phyloP scores from a whole-genome alignment of 2,113 vertebrate species.

The Chinchilla lanigera region DNA sequence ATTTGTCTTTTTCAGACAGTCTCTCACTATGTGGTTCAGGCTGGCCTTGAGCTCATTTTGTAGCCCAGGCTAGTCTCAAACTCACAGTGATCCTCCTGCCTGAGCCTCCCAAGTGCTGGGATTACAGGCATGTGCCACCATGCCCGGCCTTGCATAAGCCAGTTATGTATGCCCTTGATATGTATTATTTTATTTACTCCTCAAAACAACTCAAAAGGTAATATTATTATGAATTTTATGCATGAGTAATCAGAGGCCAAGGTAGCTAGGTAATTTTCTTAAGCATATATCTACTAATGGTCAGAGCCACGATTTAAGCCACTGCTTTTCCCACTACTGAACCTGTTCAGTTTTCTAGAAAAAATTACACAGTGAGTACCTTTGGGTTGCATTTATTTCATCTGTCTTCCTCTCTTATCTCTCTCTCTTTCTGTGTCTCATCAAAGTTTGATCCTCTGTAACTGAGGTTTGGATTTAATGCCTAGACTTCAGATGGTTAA shows the following conservation, averaged over 20 bases:
- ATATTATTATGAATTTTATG: background rate
- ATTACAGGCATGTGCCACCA: too few relatives aligned
- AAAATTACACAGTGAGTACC: background rate
- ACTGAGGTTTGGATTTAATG: background rate
- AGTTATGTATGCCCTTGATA: background rate
- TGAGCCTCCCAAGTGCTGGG: too few relatives aligned
- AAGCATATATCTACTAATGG: background rate
- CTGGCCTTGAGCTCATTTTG: too few relatives aligned
- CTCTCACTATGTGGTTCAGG: too few relatives aligned
- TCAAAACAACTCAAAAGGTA: background rate
- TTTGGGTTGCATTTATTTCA: background rate
- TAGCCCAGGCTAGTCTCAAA: too few relatives aligned
- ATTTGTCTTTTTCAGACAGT: too few relatives aligned
- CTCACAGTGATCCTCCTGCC: too few relatives aligned
- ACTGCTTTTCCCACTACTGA: background rate
- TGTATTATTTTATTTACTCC: background rate
- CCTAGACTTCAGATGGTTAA: background rate
- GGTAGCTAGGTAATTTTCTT: background rate
- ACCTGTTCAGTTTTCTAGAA: background rate
- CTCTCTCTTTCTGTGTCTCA: background rate
- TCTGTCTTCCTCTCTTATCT: conserved; percentile 60
- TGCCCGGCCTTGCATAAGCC: background rate
- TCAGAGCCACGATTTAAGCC: background rate
- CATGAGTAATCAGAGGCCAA: background rate
- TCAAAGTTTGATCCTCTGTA: background rate